Conservation (phyloP, 1,140 invertebrate species). For the Apis dorsata region DNA sequence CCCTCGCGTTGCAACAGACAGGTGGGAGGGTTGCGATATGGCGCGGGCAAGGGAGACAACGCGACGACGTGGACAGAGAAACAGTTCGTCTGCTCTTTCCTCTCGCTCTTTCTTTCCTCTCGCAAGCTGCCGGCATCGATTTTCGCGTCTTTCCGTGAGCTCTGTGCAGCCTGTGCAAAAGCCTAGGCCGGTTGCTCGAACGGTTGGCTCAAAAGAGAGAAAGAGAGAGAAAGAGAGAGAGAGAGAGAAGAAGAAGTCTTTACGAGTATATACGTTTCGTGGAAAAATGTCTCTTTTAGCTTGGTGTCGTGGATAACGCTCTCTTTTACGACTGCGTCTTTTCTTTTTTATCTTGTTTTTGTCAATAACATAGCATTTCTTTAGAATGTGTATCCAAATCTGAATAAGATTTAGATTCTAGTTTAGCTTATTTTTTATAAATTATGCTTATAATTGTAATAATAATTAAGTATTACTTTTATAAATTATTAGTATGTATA, state of each 20-base stretch:
- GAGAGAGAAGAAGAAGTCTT: neutral
- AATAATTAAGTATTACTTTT: too few species aligned
- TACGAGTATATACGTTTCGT: constrained; percentile 31
- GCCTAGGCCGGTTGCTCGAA: neutral
- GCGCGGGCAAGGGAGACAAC: constrained; percentile 22
- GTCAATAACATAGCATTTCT: too few species aligned
- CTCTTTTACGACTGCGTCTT: neutral
- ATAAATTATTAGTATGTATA: too few species aligned
- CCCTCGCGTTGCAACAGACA: constrained; percentile 33
- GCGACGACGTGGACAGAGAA: constrained; percentile 5
- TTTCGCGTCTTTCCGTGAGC: constrained; percentile 52
- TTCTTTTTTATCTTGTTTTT: too few species aligned
- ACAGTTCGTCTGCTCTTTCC: constrained; percentile 47
- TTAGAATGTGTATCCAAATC: too few species aligned
- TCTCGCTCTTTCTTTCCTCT: constrained; percentile 15
- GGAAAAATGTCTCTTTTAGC: neutral
- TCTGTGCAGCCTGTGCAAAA: constrained; percentile 6
- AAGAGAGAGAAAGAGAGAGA: neutral
- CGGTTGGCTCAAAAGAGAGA: neutral
- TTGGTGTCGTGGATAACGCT: constrained; percentile 24
- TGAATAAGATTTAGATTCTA: too few species aligned
- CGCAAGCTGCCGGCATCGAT: constrained; percentile 58
- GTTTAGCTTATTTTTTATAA: too few species aligned
- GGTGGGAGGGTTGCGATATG: constrained; percentile 14
- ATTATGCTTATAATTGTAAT: too few species aligned